These are phyloP conservation scores for Cheilosia scutellata DNA, from an alignment of 2,888 invertebrate genomes.

Conservation along the genomic window DNA sequence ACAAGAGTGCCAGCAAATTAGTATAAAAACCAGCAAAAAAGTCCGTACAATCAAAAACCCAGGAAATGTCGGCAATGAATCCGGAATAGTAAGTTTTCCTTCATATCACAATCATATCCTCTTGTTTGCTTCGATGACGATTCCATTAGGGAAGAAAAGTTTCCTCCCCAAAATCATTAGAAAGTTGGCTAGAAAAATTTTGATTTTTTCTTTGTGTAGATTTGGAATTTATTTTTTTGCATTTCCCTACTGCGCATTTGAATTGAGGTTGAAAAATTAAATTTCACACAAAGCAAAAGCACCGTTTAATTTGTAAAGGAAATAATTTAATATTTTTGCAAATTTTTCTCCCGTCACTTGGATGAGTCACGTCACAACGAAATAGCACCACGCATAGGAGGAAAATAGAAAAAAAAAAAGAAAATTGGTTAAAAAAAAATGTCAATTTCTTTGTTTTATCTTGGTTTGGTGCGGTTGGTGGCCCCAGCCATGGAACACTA, in stretches of 20 bases:
- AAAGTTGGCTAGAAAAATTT: slow-evolving; percentile 45
- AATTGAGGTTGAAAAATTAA: slow-evolving; percentile 49
- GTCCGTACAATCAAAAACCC: slow-evolving; percentile 75
- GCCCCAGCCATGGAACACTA: slow-evolving; percentile 9
- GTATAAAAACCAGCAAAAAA: slow-evolving; percentile 66
- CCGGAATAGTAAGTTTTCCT: slow-evolving; percentile 90
- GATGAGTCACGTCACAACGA: slow-evolving; percentile 70
- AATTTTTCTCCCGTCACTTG: slow-evolving; percentile 41
- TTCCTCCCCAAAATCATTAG: slow-evolving; percentile 45
- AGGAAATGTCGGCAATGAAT: slow-evolving; percentile 87
- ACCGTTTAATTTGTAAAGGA: slow-evolving; percentile 36
- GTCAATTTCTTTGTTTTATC: slow-evolving; percentile 48
- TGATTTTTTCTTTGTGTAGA: slow-evolving; percentile 46
- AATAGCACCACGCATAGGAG: slow-evolving; percentile 22
- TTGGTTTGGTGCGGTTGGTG: not conserved
- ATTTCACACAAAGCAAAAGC: slow-evolving; percentile 47
- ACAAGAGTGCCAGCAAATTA: slow-evolving; percentile 71
- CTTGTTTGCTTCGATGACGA: slow-evolving; percentile 43
- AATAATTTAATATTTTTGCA: slow-evolving; percentile 53
- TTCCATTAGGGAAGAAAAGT: not conserved
- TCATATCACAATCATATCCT: slow-evolving; percentile 14
- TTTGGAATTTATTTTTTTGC: slow-evolving; percentile 24
- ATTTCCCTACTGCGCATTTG: slow-evolving; percentile 65
- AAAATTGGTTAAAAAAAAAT: slow-evolving; percentile 1
- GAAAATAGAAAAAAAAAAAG: slow-evolving; percentile 17